Evolutionary conservation across 2,113 vertebrate genomes (phyloP).

Genomic region (Charadrius vociferus): DNA sequence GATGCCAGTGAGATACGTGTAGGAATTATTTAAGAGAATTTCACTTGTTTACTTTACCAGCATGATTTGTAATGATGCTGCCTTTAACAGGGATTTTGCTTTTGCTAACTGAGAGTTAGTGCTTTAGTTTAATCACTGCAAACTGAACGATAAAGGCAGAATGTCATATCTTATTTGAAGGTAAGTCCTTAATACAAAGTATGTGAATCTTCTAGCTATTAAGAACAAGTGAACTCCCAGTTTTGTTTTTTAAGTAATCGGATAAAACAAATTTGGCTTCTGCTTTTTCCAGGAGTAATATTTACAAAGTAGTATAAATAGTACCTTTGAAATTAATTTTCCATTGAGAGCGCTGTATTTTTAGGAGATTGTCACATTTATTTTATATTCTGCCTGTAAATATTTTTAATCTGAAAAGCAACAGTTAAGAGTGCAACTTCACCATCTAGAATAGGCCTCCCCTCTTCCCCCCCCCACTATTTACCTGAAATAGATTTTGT

Average conservation of each 20-base stretch:
- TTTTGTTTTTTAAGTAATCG: neutral
- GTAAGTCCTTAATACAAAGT: neutral
- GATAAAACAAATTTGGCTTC: neutral
- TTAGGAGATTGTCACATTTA: neutral
- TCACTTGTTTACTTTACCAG: slow-evolving; percentile 15
- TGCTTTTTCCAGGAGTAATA: neutral
- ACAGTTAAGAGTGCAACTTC: neutral
- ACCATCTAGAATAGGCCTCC: rapidly evolving
- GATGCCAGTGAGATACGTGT: neutral
- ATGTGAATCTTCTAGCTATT: neutral
- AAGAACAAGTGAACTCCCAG: neutral
- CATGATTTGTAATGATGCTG: slow-evolving; percentile 10
- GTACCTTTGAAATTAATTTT: neutral
- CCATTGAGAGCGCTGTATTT: neutral
- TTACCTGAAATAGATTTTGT: neutral
- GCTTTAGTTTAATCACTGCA: slow-evolving; percentile 15
- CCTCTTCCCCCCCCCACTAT: neutral
- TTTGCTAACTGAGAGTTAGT: neutral
- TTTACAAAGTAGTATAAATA: neutral
- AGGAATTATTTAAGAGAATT: slow-evolving; percentile 55
- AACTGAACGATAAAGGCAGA: neutral
- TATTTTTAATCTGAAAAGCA: neutral
- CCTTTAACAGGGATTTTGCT: neutral
- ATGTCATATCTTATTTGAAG: neutral
- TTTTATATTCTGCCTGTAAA: neutral